Evolutionary conservation across 2,888 invertebrate species (phyloP), one percentile per base, ranked within the genome.

Genomic region (Chydorus sphaericus): DNA sequence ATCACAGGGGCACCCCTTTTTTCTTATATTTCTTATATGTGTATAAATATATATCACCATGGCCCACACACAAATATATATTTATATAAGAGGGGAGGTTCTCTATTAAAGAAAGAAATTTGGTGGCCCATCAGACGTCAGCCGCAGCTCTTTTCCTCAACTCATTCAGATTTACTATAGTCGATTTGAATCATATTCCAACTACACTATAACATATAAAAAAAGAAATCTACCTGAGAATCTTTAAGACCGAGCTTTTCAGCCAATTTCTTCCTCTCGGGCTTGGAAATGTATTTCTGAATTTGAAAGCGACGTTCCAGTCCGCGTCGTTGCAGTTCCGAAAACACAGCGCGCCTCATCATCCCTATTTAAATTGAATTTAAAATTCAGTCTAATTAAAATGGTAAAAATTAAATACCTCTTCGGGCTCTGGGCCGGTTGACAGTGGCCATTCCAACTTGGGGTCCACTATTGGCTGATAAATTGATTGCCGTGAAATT

Each of bases 281-380:
- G 96, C 70, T 97, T 97, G 67, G 92, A 93, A 70, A 97, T 97
- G 74, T 97, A 97, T 71, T 96, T 96, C 73, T 96, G 96, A 54
- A 91, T 82, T 70, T 92, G 91, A 74, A 97, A 97, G 67, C 92
- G 76, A 67, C 92, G 86, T 73, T 97, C 97, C 62, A 97, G 75
- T 0, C 96, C 96, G 64, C 93, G 92, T 48, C 97, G 76, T 68
- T 97, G 97, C 0, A 89, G 81, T 68, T 97, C 96, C 3, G 89
- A 89, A 77, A 97, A 97, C 38, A 97, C 97, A 0, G 97, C 96
- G 37, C 97, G 75, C 38, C 96, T 75, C 85, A 96, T 88, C 94
- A 96, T 96, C 1, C 94, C 94, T 6, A 94, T 77, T 18, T 14
- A 18, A 4, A n/a, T 18, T n/a, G 8, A 38, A 2, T 14, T 4